A percentile compares a stretch with the other conserved stretches of the same genome.
Conservation (phyloP, 1,140 invertebrate genomes). For the Ceratitis capitata region DNA sequence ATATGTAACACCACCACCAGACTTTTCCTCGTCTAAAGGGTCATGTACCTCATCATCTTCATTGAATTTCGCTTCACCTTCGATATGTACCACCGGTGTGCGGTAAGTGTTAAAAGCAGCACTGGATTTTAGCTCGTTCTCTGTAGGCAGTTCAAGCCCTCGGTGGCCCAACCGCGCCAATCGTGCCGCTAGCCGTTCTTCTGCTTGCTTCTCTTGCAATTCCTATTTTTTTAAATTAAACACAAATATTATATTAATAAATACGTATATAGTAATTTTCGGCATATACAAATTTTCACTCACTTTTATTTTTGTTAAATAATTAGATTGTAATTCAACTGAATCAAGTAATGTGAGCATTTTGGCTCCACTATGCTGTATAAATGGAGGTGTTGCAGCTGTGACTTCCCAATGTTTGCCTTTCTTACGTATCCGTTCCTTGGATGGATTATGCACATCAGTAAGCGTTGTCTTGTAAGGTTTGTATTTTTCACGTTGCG, state of each 20-base stretch:
- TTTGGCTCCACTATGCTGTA: constrained; percentile 56
- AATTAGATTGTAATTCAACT: constrained; percentile 53
- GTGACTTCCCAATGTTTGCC: constrained; percentile 75
- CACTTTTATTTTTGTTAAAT: constrained; percentile 56
- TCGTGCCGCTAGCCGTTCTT: constrained; percentile 52
- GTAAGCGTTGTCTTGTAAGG: constrained; percentile 74
- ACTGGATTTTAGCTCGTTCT: constrained; percentile 49
- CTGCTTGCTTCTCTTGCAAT: constrained; percentile 56
- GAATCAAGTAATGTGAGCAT: constrained; percentile 59
- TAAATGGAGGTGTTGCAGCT: constrained; percentile 74
- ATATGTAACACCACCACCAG: constrained; percentile 52
- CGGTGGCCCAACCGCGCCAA: constrained; percentile 23
- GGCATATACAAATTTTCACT: not conserved
- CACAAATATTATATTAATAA: too few species aligned
- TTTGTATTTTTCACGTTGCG: constrained; percentile 68
- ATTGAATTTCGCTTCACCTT: constrained; percentile 49
- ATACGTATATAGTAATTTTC: too few species aligned
- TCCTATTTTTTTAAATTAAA: constrained; percentile 44
- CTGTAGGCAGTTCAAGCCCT: constrained; percentile 47
- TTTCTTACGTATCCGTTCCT: constrained; percentile 71
- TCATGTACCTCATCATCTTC: constrained; percentile 57
- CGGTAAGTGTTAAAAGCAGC: constrained; percentile 55
- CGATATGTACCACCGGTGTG: constrained; percentile 50
- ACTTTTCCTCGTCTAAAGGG: constrained; percentile 47
- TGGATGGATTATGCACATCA: constrained; percentile 72